phyloP scores from a whole-genome alignment of 2,888 invertebrate genomes.

The Cyaniris semiargus region DNA sequence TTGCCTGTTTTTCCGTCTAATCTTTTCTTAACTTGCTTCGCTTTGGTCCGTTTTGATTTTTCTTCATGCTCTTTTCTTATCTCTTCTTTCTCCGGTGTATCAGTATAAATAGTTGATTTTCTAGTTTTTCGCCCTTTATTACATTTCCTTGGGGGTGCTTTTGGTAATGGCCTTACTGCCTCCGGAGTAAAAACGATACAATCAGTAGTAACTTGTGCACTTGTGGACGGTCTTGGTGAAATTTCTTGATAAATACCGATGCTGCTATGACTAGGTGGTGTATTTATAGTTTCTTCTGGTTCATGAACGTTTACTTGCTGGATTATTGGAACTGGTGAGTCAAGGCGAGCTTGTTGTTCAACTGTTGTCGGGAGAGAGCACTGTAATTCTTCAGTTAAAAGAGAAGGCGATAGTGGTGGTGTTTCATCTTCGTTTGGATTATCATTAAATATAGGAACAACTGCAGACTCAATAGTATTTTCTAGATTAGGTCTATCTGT shows the following conservation, averaged over 20 bases:
- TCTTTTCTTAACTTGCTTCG: conserved; percentile 40
- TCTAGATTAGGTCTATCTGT: conserved; percentile 8
- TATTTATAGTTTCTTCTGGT: conserved; percentile 31
- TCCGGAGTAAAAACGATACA: not conserved
- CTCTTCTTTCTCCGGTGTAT: conserved; percentile 40
- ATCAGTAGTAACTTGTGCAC: conserved; percentile 12
- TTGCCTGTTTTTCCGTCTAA: conserved; percentile 34
- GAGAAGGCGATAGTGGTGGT: conserved; percentile 30
- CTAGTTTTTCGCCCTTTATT: conserved; percentile 34
- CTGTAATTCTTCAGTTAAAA: conserved; percentile 13
- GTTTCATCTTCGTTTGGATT: conserved; percentile 31
- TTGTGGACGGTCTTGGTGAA: conserved; percentile 28
- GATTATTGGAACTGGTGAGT: not conserved
- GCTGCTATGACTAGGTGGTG: conserved; percentile 19
- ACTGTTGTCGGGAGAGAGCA: no score
- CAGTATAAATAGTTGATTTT: conserved; percentile 43
- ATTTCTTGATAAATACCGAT: conserved; percentile 26
- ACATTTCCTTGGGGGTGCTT: conserved; percentile 39
- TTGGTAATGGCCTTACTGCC: conserved; percentile 39
- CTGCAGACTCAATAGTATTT: conserved; percentile 6
- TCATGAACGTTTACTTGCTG: conserved; percentile 8
- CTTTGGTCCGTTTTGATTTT: conserved; percentile 37
- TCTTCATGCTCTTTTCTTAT: no score
- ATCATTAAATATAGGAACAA: conserved; percentile 3
- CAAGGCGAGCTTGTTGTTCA: no score